phyloP scores from a whole-genome alignment of 2,113 vertebrate genomes.

The Origma solitaria region DNA sequence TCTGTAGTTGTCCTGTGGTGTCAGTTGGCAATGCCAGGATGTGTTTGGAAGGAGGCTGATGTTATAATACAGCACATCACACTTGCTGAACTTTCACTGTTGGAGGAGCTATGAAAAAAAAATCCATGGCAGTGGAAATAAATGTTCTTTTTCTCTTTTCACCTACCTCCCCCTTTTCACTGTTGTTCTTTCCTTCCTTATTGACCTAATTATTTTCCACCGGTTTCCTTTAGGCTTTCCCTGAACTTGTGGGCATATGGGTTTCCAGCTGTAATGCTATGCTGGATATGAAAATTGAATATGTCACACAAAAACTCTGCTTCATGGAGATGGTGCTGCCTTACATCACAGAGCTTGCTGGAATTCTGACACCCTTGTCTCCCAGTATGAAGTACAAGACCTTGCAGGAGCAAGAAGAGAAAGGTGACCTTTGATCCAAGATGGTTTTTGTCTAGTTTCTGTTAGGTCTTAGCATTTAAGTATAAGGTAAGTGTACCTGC shows the following conservation, averaged over 20 bases:
- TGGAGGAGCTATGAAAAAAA: neutral
- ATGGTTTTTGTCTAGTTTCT: neutral
- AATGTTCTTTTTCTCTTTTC: neutral
- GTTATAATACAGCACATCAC: neutral
- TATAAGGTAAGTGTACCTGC: neutral
- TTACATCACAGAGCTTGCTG: neutral
- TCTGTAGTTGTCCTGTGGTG: neutral
- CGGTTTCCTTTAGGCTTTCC: neutral
- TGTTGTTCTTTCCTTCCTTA: neutral
- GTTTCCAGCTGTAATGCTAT: neutral
- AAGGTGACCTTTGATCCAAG: neutral
- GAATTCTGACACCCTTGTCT: neutral
- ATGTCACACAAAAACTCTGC: neutral
- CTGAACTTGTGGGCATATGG: neutral
- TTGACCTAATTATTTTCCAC: slow-evolving; percentile 3
- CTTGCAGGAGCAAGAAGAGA: neutral
- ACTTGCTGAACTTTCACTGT: neutral
- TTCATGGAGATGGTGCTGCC: neutral
- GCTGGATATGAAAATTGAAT: neutral
- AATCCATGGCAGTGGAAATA: neutral
- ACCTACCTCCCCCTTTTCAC: neutral
- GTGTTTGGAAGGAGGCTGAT: neutral
- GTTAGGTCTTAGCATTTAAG: neutral
- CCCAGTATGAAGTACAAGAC: neutral
- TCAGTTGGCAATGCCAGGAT: neutral